These are phyloP conservation scores for Andrena camellia DNA, from an alignment of 2,888 invertebrate species.

Conservation along the genomic window DNA sequence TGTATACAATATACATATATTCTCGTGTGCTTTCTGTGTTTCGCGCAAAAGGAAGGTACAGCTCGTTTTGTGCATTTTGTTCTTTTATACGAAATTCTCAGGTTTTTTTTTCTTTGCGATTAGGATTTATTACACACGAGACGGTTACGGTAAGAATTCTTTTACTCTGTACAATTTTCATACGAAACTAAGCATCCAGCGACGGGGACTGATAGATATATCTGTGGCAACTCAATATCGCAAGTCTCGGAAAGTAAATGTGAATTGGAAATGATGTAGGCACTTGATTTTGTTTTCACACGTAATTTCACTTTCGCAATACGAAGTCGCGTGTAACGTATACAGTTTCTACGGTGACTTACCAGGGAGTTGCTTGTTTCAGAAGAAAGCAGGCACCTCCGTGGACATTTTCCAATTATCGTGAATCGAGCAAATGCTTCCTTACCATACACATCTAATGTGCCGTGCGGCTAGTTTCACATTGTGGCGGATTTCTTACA, in stretches of 20 bases:
- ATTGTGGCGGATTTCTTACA: conserved; percentile 21
- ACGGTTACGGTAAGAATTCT: conserved; percentile 60
- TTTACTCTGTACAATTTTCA: conserved; percentile 37
- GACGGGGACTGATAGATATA: background rate
- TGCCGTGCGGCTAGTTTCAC: conserved; percentile 31
- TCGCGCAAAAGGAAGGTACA: conserved; percentile 77
- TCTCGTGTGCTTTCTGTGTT: conserved; percentile 68
- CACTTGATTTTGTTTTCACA: conserved; percentile 41
- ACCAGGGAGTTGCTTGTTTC: conserved; percentile 6
- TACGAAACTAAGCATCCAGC: conserved; percentile 8
- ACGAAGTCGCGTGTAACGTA: conserved; percentile 36
- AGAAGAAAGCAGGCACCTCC: conserved; percentile 29
- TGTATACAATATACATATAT: conserved; percentile 72
- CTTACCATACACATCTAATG: conserved; percentile 56
- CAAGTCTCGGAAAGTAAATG: conserved; percentile 12
- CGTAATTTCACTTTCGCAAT: conserved; percentile 45
- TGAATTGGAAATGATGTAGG: conserved; percentile 47
- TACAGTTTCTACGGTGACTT: conserved; percentile 31
- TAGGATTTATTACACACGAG: conserved; percentile 44
- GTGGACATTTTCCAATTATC: conserved; percentile 17
- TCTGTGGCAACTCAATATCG: conserved; percentile 5
- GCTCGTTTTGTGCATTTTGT: conserved; percentile 70
- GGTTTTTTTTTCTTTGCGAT: conserved; percentile 11
- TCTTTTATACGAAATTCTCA: conserved; percentile 62
- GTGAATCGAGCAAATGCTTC: conserved; percentile 42